phyloP scores from a whole-genome alignment of 2,888 invertebrate species.

The Caenorhabditis doughertyi region DNA sequence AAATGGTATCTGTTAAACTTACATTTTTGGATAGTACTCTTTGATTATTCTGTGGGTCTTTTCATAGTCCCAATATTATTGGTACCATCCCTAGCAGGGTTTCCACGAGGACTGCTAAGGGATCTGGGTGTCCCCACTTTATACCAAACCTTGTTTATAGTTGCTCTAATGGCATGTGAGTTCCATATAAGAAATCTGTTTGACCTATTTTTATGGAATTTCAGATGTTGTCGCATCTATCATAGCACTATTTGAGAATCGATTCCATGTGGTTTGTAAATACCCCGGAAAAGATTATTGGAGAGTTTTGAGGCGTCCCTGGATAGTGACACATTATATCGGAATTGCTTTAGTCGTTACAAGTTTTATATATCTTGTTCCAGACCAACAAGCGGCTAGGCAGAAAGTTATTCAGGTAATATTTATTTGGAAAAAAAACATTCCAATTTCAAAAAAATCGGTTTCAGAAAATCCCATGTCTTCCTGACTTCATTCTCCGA shows the following conservation, averaged over 20 bases:
- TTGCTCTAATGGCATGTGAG: background rate
- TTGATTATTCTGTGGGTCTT: background rate
- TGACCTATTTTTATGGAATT: background rate
- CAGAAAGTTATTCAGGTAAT: background rate
- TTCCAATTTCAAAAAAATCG: background rate
- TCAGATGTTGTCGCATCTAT: background rate
- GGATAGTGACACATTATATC: background rate
- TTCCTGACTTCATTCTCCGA: constrained; percentile 2
- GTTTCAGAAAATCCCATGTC: constrained; percentile 9
- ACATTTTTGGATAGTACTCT: constrained; percentile 6
- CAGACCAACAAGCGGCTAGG: constrained; percentile 8
- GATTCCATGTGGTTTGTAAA: background rate
- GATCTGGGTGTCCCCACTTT: background rate
- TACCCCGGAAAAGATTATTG: background rate
- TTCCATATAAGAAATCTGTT: background rate
- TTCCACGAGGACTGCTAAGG: background rate
- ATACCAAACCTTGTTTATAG: background rate
- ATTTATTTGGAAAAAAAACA: background rate
- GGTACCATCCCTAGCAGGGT: background rate
- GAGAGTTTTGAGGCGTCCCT: background rate
- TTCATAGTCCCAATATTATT: background rate
- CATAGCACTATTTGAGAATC: background rate
- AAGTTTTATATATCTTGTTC: background rate
- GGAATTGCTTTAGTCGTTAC: background rate
- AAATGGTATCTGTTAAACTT: constrained; percentile 10